Evolutionary conservation across 2,113 vertebrate species (phyloP), one percentile per base, ranked within the genome.

Genomic region (Rhea pennata): DNA sequence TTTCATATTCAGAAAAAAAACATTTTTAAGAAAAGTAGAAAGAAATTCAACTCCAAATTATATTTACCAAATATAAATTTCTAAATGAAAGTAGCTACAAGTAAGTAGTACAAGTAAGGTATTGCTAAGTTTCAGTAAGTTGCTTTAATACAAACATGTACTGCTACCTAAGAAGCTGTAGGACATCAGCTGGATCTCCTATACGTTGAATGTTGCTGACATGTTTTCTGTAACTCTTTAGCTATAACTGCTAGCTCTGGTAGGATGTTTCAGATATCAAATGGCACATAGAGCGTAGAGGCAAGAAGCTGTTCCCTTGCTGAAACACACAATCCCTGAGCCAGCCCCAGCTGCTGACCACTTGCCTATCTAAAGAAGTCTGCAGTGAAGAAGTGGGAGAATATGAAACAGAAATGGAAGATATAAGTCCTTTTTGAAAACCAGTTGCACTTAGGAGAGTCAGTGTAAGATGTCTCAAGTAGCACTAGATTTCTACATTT

Each of bases 171-270:
- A 53, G 8, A 4, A 71, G 9, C 4, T 36, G 31, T 67, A 71
- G 8, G 19, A n/a, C 62, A 61, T 33, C 6, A 56, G 2, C 15
- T 27, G 59, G 59, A 61, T 46, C 4, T 2, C 5, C 6, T 0
- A 23, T 17, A 56, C 6, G 36, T 36, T 36, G 36, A 36, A 36
- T 36, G 36, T 36, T 36, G 36, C 36, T 36, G 36, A 36, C 36
- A 36, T 36, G 36, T 36, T 36, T 61, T 77, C 23, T 21, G 31
- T 50, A 84, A 36, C 3, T 33, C 29, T 6, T 74, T 31, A 71
- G 21, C 8, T 12, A 21, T 56, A 51, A 17, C 9, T 29, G 4
- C 50, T 1, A 14, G 24, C 13, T 78, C 59, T 66, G 2, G 75
- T 23, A 48, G 31, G 56, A 42, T 72, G 4, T 36, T 59, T 84